These are phyloP conservation scores for Hydropsyche betteni DNA, from an alignment of 2,888 invertebrate species.

Conservation along the genomic window DNA sequence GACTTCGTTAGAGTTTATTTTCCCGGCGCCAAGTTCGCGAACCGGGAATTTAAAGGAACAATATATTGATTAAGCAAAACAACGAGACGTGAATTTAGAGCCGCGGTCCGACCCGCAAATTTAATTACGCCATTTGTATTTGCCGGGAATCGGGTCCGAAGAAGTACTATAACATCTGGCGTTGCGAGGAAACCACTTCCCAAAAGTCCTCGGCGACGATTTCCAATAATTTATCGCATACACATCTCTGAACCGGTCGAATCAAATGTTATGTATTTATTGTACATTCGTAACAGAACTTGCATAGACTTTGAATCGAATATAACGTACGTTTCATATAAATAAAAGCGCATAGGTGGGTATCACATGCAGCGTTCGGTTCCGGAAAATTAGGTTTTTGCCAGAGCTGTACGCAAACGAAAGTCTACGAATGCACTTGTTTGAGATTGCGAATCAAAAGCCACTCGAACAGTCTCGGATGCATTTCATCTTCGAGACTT, in stretches of 20 bases:
- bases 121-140: constrained; percentile 42
- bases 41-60: constrained; percentile 38
- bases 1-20: constrained; percentile 10
- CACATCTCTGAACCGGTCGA: too few relatives aligned
- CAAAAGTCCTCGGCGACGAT: too few relatives aligned
- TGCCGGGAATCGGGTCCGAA: not conserved
- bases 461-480: not conserved
- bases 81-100: constrained; percentile 23
- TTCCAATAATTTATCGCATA: too few relatives aligned
- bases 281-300: too few relatives aligned
- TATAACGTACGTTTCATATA: too few relatives aligned
- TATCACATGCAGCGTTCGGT: too few relatives aligned
- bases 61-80: constrained; percentile 42
- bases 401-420: constrained; percentile 1
- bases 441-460: constrained; percentile 39
- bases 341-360: too few relatives aligned
- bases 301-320: too few relatives aligned
- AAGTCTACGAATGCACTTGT: constrained; percentile 30
- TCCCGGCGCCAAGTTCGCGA: constrained; percentile 10
- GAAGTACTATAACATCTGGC: too few relatives aligned
- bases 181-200: too few relatives aligned
- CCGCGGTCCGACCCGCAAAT: constrained; percentile 36
- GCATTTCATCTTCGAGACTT: not conserved
- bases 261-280: too few relatives aligned
- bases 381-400: constrained; percentile 9